Conservation (phyloP, 2,113 vertebrate species). For the Nycticryphes semicollaris region DNA sequence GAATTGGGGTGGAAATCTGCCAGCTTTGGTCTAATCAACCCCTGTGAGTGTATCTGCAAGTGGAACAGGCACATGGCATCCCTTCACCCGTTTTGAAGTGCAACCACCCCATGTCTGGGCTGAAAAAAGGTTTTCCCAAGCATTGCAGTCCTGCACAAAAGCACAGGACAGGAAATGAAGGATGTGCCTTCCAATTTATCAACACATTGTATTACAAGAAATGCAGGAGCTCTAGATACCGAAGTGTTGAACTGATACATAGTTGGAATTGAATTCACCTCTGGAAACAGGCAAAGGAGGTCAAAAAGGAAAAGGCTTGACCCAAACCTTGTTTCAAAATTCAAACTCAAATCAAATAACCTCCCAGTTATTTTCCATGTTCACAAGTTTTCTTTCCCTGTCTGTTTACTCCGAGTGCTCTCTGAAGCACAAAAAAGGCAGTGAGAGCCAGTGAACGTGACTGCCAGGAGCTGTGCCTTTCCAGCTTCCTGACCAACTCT, state of each 20-base stretch:
- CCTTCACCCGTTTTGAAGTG: neutral
- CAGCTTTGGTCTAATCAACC: neutral
- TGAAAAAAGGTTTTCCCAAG: neutral
- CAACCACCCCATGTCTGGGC: neutral
- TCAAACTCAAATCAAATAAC: neutral
- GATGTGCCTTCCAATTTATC: neutral
- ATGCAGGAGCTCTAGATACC: neutral
- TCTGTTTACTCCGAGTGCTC: neutral
- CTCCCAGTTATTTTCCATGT: neutral
- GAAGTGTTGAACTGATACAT: neutral
- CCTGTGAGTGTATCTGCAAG: neutral
- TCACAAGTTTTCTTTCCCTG: neutral
- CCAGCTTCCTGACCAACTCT: neutral
- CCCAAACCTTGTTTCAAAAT: neutral
- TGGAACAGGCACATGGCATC: neutral
- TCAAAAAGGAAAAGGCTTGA: neutral
- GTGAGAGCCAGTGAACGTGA: neutral
- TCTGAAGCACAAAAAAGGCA: neutral
- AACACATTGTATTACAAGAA: neutral
- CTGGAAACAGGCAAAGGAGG: neutral
- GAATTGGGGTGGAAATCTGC: constrained; percentile 2
- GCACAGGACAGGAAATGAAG: neutral
- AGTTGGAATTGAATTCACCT: neutral
- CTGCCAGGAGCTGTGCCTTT: neutral
- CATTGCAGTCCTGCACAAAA: neutral